phyloP scores from a whole-genome alignment of 2,113 vertebrate species.

The Salvator merianae region DNA sequence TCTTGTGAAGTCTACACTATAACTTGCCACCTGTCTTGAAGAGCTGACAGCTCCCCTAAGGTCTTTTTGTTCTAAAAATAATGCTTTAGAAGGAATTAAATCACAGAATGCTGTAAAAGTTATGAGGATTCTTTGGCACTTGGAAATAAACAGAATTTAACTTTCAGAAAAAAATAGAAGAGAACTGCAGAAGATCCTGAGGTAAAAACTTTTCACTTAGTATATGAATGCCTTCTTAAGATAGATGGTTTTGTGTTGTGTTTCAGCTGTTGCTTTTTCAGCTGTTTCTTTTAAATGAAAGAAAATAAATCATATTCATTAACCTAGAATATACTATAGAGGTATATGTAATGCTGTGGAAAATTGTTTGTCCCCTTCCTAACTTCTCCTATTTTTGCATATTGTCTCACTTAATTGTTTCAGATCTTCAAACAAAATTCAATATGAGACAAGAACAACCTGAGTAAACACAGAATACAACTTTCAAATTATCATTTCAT shows the following conservation, averaged over 20 bases:
- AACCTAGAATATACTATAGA: background rate
- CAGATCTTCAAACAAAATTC: too few species aligned
- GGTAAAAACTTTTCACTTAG: background rate
- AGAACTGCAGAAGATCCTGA: background rate
- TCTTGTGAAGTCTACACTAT: background rate
- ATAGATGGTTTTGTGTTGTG: background rate
- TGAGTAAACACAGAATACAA: too few species aligned
- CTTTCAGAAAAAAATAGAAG: background rate
- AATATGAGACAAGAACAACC: too few species aligned
- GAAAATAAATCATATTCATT: background rate
- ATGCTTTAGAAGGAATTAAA: background rate
- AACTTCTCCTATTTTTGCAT: too few species aligned
- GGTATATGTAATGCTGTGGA: too few species aligned
- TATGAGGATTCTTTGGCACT: background rate
- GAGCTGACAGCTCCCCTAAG: slow-evolving; percentile 30
- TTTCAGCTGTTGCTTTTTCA: background rate
- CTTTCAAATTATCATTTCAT: too few species aligned
- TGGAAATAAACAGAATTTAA: background rate
- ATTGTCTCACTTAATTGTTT: too few species aligned
- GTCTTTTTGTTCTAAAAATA: slow-evolving; percentile 26
- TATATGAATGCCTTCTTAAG: background rate
- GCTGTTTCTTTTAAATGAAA: background rate
- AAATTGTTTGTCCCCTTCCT: too few species aligned
- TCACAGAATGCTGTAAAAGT: background rate
- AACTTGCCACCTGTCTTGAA: background rate